Evolutionary conservation across 2,888 invertebrate genomes (phyloP), one percentile per base, ranked within the genome.

Genomic region (Carcina quercana): DNA sequence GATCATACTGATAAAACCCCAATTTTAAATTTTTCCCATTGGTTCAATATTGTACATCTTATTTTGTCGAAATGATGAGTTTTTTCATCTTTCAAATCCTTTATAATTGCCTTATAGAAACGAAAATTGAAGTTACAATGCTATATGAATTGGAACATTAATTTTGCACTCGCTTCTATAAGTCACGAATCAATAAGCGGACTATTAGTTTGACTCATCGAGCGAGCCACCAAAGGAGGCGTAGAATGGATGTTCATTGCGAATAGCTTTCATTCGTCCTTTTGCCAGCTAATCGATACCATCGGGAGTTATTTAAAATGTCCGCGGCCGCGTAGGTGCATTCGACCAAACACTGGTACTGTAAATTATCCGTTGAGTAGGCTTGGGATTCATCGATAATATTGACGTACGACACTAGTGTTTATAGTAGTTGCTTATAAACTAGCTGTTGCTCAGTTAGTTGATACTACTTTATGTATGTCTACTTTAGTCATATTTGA

Each of bases 271-370:
- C 31, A 11, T 34, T 36, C 49, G 54, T 54, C 53, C 43, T 47
- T 43, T 43, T 49, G 47, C 45, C 42, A 50, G 55, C 59, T 56
- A 48, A 54, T 54, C 52, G 74, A 73, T 71, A 66, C 49, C 45
- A 67, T 69, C 61, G 56, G 40, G 43, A 56, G 53, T 59, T 67
- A 64, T 71, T 72, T 68, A 63, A 67, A 66, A 63, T 55, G 54
- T 50, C 46, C 39, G 45, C 42, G 36, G 42, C 39, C 46, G 62
- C 65, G 66, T 65, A 68, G 65, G 68, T 57, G 68, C 66, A 57
- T 53, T 49, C 53, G 47, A 43, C 44, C 42, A 42, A 51, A 56
- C 52, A 53, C 48, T 57, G 47, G 50, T 60, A 68, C 65, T 61
- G 70, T 73, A 72, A 71, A 74, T 72, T 57, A 47, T 50, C 56